These are phyloP conservation scores for Heptranchias perlo DNA, from an alignment of 2,113 vertebrate genomes.

Conservation along the genomic window DNA sequence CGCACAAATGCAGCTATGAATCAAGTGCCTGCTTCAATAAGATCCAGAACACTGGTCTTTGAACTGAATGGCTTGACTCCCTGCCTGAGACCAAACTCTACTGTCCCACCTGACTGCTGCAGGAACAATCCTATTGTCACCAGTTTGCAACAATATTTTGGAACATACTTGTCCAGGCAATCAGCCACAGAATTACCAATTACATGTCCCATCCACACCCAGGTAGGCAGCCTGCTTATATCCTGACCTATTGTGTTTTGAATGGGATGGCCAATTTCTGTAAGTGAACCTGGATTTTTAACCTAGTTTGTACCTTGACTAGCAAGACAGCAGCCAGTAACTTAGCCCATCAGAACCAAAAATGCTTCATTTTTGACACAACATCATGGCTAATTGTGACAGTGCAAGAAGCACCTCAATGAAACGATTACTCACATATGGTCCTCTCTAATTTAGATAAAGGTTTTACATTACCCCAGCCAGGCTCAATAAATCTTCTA, in stretches of 20 bases:
- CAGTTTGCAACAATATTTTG: not conserved
- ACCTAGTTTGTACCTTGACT: not conserved
- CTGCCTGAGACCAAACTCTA: not conserved
- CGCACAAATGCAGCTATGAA: not conserved
- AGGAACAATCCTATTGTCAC: not conserved
- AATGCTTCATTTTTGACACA: not conserved
- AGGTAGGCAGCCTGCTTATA: not conserved
- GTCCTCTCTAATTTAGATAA: not conserved
- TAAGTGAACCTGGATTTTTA: constrained; percentile 9
- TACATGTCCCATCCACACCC: not conserved
- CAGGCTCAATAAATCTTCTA: not conserved
- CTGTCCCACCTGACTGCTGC: not conserved
- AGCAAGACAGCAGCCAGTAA: not conserved
- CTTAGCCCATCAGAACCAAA: not conserved
- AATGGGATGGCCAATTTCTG: not conserved
- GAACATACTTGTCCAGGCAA: not conserved
- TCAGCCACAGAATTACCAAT: not conserved
- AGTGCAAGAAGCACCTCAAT: not conserved
- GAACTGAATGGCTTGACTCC: not conserved
- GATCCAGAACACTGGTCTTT: not conserved
- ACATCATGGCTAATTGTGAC: not conserved
- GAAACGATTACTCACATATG: not conserved
- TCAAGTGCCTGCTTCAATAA: not conserved
- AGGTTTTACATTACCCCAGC: not conserved
- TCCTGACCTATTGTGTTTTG: not conserved